phyloP scores from a whole-genome alignment of 2,797 vertebrate species.

The Pitangus sulphuratus region DNA sequence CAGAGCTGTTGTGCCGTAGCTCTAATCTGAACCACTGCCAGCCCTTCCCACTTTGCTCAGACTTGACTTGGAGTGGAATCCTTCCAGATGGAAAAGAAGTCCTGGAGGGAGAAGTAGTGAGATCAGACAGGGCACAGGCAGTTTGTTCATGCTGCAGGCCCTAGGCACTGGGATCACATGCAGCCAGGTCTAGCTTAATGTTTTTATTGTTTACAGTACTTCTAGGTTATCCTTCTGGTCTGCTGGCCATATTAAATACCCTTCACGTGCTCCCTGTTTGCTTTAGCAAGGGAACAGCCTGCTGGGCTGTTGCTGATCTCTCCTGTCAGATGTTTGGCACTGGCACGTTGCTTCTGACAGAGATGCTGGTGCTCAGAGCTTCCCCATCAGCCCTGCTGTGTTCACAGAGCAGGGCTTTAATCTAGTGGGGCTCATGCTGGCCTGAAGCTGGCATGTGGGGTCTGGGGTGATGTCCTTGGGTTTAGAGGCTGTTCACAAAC shows the following conservation, averaged over 20 bases:
- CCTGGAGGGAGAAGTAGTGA: not conserved
- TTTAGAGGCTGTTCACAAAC: not conserved
- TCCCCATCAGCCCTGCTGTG: not conserved
- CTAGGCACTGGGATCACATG: not conserved
- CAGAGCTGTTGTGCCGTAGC: not conserved
- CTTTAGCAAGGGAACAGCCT: not conserved
- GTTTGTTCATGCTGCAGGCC: not conserved
- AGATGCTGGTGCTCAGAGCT: not conserved
- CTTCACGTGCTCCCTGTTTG: not conserved
- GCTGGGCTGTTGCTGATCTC: not conserved
- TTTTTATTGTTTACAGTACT: not conserved
- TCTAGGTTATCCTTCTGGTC: not conserved
- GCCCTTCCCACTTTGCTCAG: not conserved
- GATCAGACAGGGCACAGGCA: not conserved
- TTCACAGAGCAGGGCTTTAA: not conserved
- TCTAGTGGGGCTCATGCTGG: not conserved
- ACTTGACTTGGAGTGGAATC: not conserved
- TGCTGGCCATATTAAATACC: not conserved
- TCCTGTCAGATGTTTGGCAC: not conserved
- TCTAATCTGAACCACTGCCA: not conserved
- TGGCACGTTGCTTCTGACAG: rapidly evolving
- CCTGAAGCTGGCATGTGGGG: not conserved
- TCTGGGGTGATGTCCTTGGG: not conserved
- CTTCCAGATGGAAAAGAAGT: not conserved
- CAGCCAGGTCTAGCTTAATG: not conserved